Base-by-base conservation (phyloP, 2,888 invertebrate genomes). In the Aporophyla lueneburgensis region DNA sequence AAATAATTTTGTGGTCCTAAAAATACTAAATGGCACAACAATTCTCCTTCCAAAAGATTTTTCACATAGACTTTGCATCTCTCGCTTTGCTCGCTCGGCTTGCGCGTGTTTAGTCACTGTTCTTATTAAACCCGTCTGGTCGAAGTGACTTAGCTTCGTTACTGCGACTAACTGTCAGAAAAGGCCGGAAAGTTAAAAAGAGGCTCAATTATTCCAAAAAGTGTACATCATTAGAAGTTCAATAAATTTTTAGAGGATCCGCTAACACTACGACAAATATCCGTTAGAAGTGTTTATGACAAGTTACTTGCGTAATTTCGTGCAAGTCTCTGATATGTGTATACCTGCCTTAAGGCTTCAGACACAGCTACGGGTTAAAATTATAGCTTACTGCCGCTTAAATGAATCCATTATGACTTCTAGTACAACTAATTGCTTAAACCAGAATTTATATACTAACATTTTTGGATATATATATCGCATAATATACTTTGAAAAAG, bases 381-480 rank as follows among this genome's bases (percentile, higher is more conserved):
- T 59, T n/a, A 24, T 76, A 19, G 21, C 46, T 63, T 12, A 21
- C 59, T 43, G 16, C 51, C 24, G 9, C 63, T 56, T 62, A 62
- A 81, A 77, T n/a, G 12, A 68, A 75, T 49, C 14, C 0, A 46
- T n/a, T 27, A 66, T 54, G 46, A 49, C 16, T 24, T 43, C 33
- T 78, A n/a, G n/a, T n/a, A 83, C 16, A 51, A 49, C 83, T 68
- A 53, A 27, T 33, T n/a, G n/a, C 21, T 69, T 83, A 56, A 74
- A 27, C 59, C 68, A 79, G 54, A 78, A 70, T 73, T 70, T 74
- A 70, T 62, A 33, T 78, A 49, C 79, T 81, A 76, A 82, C 49
- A 49, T 75, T 69, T 71, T 74, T 33, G 80, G 74, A 81, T 85
- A 80, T 74, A 74, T 67, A 84, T 74, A 76, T 63, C 43, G 63